Evolutionary conservation across 2,797 vertebrate genomes (phyloP).

Genomic region (Channallabes apus): DNA sequence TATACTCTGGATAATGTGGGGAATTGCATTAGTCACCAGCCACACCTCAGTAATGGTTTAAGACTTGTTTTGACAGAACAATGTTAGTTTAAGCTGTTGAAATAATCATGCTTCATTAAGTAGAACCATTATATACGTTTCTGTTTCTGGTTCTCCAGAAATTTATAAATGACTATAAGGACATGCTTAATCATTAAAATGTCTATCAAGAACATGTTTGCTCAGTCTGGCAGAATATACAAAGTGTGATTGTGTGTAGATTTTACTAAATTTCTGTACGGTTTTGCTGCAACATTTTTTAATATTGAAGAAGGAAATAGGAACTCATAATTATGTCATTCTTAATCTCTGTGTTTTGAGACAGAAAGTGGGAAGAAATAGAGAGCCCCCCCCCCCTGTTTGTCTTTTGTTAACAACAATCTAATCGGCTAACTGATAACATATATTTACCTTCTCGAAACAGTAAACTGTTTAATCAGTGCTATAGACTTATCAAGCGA

Average conservation of each 20-base stretch:
- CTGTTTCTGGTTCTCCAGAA: not conserved
- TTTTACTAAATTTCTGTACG: not conserved
- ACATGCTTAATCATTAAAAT: not conserved
- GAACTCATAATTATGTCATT: too few relatives aligned
- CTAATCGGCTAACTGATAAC: not conserved
- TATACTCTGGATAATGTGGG: conserved; percentile 9
- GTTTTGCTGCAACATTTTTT: not conserved
- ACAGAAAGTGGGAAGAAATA: not conserved
- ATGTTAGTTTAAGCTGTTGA: not conserved
- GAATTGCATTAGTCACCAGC: conserved; percentile 9
- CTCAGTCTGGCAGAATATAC: not conserved
- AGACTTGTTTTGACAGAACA: not conserved
- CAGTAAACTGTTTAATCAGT: not conserved
- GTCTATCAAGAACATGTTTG: too few relatives aligned
- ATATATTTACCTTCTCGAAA: not conserved
- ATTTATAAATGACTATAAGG: too few relatives aligned
- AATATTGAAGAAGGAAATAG: not conserved
- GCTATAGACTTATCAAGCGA: not conserved
- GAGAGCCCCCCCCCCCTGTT: not conserved
- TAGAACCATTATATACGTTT: not conserved
- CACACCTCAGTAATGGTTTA: conserved; percentile 2
- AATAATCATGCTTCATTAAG: not conserved
- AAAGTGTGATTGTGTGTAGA: not conserved
- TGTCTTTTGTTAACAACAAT: not conserved
- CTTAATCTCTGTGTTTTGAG: not conserved